Evolutionary conservation across 2,797 vertebrate species (phyloP).

Genomic region (Schizopygopsis malacanthus): DNA sequence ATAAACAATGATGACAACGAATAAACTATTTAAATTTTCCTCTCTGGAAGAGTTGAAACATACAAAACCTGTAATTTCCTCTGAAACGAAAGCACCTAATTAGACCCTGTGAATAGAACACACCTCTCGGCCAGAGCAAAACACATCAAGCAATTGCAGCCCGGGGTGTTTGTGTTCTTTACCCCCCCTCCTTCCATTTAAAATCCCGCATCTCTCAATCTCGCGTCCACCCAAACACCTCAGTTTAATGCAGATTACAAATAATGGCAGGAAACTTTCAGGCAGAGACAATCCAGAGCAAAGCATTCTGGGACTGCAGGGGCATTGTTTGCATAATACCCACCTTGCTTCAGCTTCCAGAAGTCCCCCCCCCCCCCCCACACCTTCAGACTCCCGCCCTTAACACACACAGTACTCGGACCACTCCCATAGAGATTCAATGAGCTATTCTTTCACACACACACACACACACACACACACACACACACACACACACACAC

Average conservation of each 20-base stretch:
- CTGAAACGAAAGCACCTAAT: conserved; percentile 76
- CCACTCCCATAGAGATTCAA: conserved; percentile 11
- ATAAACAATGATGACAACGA: conserved; percentile 69
- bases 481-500: conserved; percentile 64
- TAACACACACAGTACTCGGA: conserved; percentile 58
- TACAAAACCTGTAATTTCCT: conserved; percentile 73
- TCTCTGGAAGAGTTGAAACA: conserved; percentile 65
- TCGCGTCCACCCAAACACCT: conserved; percentile 61
- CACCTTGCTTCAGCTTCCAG: conserved; percentile 69
- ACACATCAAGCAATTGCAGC: conserved; percentile 68
- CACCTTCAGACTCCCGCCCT: conserved; percentile 76
- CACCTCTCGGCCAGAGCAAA: conserved; percentile 64
- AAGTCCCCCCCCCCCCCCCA: conserved; percentile 76
- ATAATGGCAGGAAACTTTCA: conserved; percentile 63
- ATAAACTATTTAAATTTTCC: conserved; percentile 69
- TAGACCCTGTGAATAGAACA: conserved; percentile 71
- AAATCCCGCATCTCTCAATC: conserved; percentile 65
- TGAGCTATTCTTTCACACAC: conserved; percentile 47
- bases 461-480: conserved; percentile 63
- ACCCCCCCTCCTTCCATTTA: conserved; percentile 52
- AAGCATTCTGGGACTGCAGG: conserved; percentile 50
- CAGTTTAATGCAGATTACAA: conserved; percentile 63
- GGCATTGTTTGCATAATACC: conserved; percentile 77
- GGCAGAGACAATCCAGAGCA: conserved; percentile 60
- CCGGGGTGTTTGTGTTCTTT: conserved; percentile 48